These are phyloP conservation scores for Drosophila testacea DNA, from an alignment of 2,888 invertebrate species.

Conservation along the genomic window DNA sequence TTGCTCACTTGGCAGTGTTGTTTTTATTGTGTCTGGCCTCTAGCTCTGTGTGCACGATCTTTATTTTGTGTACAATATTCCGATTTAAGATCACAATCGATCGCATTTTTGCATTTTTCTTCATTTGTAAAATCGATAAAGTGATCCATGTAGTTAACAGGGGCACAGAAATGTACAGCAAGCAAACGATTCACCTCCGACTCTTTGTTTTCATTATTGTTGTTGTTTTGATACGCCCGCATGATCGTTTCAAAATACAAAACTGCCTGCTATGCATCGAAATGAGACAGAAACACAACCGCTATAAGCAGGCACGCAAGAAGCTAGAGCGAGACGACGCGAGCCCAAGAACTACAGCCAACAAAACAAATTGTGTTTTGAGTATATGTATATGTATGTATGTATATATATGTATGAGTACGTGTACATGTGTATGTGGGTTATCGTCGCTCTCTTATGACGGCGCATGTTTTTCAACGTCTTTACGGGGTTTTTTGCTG, in stretches of 20 bases:
- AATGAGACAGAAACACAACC: slow-evolving; percentile 44
- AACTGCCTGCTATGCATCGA: slow-evolving; percentile 19
- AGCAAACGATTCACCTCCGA: slow-evolving; percentile 22
- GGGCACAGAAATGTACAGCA: slow-evolving; percentile 58
- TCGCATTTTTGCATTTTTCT: slow-evolving; percentile 71
- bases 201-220: slow-evolving; percentile 18
- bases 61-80: slow-evolving; percentile 52
- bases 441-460: slow-evolving; percentile 52
- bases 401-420: neutral
- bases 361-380: slow-evolving; percentile 14
- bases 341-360: slow-evolving; percentile 52
- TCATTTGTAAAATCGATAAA: slow-evolving; percentile 82
- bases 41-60: slow-evolving; percentile 50
- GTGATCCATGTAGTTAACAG: slow-evolving; percentile 77
- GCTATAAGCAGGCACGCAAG: slow-evolving; percentile 3
- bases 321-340: slow-evolving; percentile 41
- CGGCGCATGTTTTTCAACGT: slow-evolving; percentile 37
- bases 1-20: slow-evolving; percentile 3
- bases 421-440: slow-evolving; percentile 27
- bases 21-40: slow-evolving; percentile 4
- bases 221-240: slow-evolving; percentile 55
- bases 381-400: slow-evolving; percentile 2
- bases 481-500: slow-evolving; percentile 33
- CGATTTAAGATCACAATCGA: slow-evolving; percentile 80
- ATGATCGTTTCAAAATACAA: slow-evolving; percentile 67